Evolutionary conservation across 2,888 invertebrate species (phyloP).

Genomic region (Leptinotarsa tumamoca): DNA sequence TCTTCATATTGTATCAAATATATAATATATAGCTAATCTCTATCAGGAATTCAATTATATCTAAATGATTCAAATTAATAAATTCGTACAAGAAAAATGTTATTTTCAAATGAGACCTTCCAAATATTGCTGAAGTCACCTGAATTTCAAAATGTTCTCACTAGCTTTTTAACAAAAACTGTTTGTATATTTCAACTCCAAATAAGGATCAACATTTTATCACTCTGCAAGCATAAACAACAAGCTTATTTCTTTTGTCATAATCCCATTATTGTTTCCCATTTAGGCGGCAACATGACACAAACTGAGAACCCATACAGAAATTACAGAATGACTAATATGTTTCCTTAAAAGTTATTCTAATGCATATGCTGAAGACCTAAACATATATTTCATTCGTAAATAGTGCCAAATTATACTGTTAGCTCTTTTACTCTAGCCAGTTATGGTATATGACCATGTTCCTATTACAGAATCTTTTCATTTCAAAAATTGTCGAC

Average conservation of each 20-base stretch:
- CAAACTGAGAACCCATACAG: background rate
- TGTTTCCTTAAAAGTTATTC: background rate
- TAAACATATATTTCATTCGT: background rate
- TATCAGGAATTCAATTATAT: too few relatives aligned
- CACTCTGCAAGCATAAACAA: background rate
- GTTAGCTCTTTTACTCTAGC: background rate
- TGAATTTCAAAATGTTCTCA: background rate
- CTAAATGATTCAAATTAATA: too few relatives aligned
- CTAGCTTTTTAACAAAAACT: background rate
- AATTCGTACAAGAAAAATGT: too few relatives aligned
- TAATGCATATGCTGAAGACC: background rate
- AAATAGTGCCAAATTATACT: constrained; percentile 17
- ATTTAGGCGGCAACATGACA: constrained; percentile 6
- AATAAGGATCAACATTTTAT: background rate
- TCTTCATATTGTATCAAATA: too few relatives aligned
- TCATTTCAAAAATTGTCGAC: background rate
- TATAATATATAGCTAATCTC: too few relatives aligned
- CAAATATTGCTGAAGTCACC: too few relatives aligned
- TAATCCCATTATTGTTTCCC: background rate
- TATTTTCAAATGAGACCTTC: too few relatives aligned
- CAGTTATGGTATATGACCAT: constrained; percentile 7
- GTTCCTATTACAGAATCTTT: background rate
- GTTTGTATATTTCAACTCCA: background rate
- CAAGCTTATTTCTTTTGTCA: background rate
- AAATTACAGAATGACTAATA: constrained; percentile 9